Percentiles rank a stretch among this genome's conserved stretches.
These are phyloP conservation scores for Drosophila orosa DNA, from an alignment of 1,140 invertebrate species.

Conservation along the genomic window DNA sequence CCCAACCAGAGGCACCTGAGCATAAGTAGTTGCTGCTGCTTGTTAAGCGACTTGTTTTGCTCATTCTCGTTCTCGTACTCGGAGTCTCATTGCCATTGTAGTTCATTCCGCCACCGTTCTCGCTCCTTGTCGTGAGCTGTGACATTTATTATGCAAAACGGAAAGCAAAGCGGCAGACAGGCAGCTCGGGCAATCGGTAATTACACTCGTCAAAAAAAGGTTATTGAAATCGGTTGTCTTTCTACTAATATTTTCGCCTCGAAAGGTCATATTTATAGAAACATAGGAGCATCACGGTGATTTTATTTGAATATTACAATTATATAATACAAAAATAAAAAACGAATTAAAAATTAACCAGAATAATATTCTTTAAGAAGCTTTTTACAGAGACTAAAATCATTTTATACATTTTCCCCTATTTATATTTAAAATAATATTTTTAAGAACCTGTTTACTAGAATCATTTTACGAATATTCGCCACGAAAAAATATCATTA, in stretches of 20 bases:
- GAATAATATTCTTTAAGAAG: no score
- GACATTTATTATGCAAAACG: constrained; percentile 79
- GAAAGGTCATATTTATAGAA: not conserved
- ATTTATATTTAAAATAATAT: no score
- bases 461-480: no score
- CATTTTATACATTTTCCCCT: no score
- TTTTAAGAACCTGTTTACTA: no score
- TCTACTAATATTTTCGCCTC: not conserved
- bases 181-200: constrained; percentile 36
- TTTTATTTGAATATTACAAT: no score
- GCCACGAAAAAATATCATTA: no score
- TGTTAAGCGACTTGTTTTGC: constrained; percentile 72
- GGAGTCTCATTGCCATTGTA: constrained; percentile 58
- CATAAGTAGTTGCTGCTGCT: constrained; percentile 72
- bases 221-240: not conserved
- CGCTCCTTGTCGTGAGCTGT: constrained; percentile 51
- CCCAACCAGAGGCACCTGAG: constrained; percentile 49
- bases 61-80: constrained; percentile 25
- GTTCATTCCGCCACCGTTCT: constrained; percentile 35
- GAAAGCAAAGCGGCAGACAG: constrained; percentile 67
- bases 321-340: no score
- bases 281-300: no score
- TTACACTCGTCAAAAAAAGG: constrained; percentile 11
- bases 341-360: no score
- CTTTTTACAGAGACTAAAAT: no score